phyloP scores from a whole-genome alignment of 2,113 vertebrate species.

The Ameiurus melas region DNA sequence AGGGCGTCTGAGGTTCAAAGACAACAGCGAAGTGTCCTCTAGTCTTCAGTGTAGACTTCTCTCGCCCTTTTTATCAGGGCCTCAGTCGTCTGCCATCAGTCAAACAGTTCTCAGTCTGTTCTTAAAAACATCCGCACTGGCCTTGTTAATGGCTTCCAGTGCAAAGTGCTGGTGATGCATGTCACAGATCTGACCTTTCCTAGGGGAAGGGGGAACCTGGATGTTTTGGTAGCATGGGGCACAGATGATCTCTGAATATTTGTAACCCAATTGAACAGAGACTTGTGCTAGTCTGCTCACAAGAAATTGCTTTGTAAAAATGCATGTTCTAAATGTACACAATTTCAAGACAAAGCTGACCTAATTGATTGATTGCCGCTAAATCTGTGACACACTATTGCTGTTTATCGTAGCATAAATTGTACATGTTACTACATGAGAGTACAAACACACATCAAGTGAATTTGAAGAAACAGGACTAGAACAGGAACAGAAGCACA shows the following conservation, averaged over 20 bases:
- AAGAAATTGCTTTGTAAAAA: neutral
- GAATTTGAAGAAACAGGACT: neutral
- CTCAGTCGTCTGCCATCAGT: constrained; percentile 23
- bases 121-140: constrained; percentile 18
- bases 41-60: constrained; percentile 3
- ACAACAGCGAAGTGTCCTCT: constrained; percentile 18
- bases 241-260: constrained; percentile 14
- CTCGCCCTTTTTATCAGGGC: neutral
- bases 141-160: constrained; percentile 18
- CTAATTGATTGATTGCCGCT: neutral
- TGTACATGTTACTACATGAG: neutral
- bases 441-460: neutral
- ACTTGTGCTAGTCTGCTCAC: neutral
- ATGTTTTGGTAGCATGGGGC: constrained; percentile 5
- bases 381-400: neutral
- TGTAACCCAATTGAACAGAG: constrained; percentile 13
- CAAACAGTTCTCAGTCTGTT: constrained; percentile 20
- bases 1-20: constrained; percentile 18
- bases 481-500: neutral
- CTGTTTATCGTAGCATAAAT: neutral
- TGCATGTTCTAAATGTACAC: neutral
- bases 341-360: neutral
- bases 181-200: constrained; percentile 11
- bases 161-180: constrained; percentile 28
- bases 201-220: neutral